phyloP scores from a whole-genome alignment of 2,113 vertebrate genomes.

The Ginglymostoma cirratum region DNA sequence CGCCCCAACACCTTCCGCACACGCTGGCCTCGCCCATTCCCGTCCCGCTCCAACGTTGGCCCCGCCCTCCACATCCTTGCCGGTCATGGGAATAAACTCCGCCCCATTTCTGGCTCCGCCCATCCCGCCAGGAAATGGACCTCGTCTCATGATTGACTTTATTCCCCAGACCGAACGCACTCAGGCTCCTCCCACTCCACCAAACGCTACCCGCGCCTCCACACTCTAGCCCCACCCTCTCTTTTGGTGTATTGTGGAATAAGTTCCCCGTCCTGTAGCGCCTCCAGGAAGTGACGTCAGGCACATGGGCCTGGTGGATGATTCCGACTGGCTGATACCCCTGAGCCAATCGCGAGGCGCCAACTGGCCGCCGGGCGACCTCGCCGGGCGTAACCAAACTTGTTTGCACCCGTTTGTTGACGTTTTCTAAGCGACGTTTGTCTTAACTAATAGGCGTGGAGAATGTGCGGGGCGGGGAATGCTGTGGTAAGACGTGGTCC shows the following conservation, averaged over 20 bases:
- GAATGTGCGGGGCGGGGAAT: conserved; percentile 42
- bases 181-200: no score
- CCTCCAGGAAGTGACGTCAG: background rate
- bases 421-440: conserved; percentile 43
- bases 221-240: no score
- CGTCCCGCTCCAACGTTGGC: no score
- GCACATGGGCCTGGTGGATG: background rate
- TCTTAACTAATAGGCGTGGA: conserved; percentile 46
- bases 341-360: conserved; percentile 70
- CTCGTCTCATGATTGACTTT: no score
- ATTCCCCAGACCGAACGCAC: no score
- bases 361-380: conserved; percentile 65
- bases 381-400: background rate
- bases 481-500: conserved; percentile 42
- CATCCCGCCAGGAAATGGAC: no score
- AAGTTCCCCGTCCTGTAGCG: background rate
- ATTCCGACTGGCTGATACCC: background rate
- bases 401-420: background rate
- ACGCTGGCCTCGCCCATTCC: background rate
- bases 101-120: no score
- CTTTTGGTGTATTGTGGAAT: no score
- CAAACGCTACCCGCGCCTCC: no score
- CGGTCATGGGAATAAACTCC: no score
- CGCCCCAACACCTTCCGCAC: background rate
- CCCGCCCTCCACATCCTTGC: no score